These are phyloP conservation scores for Nasua narica DNA, from an alignment of 2,797 vertebrate species.

Conservation along the genomic window DNA sequence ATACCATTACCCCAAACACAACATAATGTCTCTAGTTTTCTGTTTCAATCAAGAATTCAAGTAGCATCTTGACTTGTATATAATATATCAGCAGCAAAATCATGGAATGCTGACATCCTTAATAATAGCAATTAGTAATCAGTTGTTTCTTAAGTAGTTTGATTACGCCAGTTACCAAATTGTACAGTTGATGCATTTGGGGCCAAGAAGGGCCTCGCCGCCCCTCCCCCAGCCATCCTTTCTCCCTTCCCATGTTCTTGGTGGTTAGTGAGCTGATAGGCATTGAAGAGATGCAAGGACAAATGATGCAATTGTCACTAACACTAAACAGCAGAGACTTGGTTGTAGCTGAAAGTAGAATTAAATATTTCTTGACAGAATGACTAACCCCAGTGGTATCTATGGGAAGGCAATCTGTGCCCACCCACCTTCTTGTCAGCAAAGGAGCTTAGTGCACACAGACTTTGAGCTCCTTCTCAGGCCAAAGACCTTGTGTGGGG, in stretches of 20 bases:
- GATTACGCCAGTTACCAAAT: slow-evolving; percentile 66
- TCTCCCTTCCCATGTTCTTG: neutral
- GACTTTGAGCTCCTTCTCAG: neutral
- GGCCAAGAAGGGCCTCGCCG: neutral
- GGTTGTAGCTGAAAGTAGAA: neutral
- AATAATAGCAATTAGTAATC: slow-evolving; percentile 79
- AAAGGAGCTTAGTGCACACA: neutral
- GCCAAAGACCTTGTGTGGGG: rapidly evolving
- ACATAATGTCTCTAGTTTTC: neutral
- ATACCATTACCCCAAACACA: slow-evolving; percentile 53
- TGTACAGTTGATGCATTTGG: slow-evolving; percentile 27
- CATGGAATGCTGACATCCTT: slow-evolving; percentile 65
- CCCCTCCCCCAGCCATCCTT: neutral
- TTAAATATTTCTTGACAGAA: neutral
- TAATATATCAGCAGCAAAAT: slow-evolving; percentile 58
- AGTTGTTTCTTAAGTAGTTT: slow-evolving; percentile 74
- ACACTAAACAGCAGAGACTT: neutral
- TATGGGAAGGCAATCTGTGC: neutral
- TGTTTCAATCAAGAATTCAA: slow-evolving; percentile 69
- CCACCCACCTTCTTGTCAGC: neutral
- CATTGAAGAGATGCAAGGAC: neutral
- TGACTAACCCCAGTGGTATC: rapidly evolving
- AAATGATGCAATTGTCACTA: rapidly evolving
- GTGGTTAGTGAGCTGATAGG: neutral
- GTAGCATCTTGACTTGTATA: slow-evolving; percentile 75